Evolutionary conservation across 1,140 invertebrate genomes (phyloP), one percentile per base, ranked within the genome.

Genomic region (Caenorhabditis tropicalis): DNA sequence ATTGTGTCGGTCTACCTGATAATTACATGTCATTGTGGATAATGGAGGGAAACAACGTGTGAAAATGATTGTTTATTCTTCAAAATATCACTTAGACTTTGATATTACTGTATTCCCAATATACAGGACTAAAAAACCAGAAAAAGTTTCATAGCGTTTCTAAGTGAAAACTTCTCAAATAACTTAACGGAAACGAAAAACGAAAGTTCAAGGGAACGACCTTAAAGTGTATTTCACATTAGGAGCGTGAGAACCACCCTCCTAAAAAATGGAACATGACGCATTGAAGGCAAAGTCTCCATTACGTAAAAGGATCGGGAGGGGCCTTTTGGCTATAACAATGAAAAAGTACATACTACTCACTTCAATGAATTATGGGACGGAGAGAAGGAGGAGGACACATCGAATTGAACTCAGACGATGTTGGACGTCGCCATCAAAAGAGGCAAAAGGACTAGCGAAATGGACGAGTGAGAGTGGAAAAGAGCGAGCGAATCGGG

Each of bases 11-110:
- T 43, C n/a, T 74, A 74, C 65, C 36, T 74, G 65, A 74, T 74
- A 74, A 74, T 74, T 74, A 74, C 65, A 74, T 74, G 65, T 74
- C 65, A 74, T 36, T 43, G 43, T 43, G 65, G 36, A 74, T 74
- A 46, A 74, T 74, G 65, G 65, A 24, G 10, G 36, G 16, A 7
- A 36, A 10, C 19, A 36, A 31, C 58, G 15, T 65, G 58, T 9
- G 58, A 65, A 65, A 65, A 36, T 36, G 4, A 65, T 7, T 29
- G n/a, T n/a, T 65, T 65, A 65, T 27, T 15, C 15, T 51, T 16
- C n/a, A 19, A 51, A 51, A 19, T 19, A 51, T 56, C 21, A 15
- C 0, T 51, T 51, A n/a, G n/a, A 51, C 19, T 1, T 21, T n/a
- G n/a, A n/a, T n/a, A n/a, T n/a, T n/a, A n/a, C n/a, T n/a, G n/a